Conservation (phyloP, 2,113 vertebrate species). For the Piaya cayana region DNA sequence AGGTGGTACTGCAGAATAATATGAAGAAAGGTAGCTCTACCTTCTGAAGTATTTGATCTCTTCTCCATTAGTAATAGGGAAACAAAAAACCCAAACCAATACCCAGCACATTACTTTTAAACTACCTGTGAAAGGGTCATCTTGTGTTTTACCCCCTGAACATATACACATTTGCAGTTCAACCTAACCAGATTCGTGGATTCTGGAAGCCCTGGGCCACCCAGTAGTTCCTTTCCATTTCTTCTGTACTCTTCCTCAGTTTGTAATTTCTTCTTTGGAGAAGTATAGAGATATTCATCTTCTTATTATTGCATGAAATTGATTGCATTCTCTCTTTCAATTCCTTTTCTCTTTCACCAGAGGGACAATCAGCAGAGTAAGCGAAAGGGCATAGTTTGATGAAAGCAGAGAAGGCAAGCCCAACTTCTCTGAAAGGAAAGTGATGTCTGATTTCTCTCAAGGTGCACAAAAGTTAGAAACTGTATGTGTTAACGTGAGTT, state of each 20-base stretch:
- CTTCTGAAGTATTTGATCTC: not conserved
- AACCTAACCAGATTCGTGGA: not conserved
- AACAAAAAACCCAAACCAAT: not conserved
- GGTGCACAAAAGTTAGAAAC: not conserved
- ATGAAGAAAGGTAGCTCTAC: not conserved
- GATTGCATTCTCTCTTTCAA: not conserved
- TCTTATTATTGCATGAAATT: not conserved
- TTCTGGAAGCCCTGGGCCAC: not conserved
- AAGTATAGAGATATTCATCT: not conserved
- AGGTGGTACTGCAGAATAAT: not conserved
- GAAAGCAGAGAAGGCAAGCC: not conserved
- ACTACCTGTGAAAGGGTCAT: not conserved
- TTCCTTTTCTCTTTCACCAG: not conserved
- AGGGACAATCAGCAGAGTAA: not conserved
- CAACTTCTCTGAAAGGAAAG: not conserved
- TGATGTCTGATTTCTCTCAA: not conserved
- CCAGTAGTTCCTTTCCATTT: not conserved
- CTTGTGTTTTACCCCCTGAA: not conserved
- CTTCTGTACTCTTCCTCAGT: not conserved
- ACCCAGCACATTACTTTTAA: not conserved
- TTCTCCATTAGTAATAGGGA: not conserved
- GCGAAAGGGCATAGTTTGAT: not conserved
- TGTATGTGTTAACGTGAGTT: not conserved
- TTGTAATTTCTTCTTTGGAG: not conserved
- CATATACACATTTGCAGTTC: not conserved